Base-by-base conservation (phyloP, 2,797 vertebrate genomes). In the Scolopax bukidnonensis region DNA sequence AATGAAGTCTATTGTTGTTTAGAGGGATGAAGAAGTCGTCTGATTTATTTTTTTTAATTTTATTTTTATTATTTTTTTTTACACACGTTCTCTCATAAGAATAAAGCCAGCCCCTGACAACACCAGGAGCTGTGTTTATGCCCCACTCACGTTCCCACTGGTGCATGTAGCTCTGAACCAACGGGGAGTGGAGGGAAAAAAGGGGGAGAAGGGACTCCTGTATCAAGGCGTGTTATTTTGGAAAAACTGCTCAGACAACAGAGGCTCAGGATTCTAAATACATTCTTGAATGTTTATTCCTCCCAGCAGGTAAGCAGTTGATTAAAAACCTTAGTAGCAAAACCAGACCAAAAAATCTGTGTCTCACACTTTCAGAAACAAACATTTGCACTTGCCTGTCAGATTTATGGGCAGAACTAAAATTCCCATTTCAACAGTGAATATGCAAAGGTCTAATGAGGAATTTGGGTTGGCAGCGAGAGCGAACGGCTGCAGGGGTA, bases 281-380 rank as follows among this genome's bases (percentile, higher is more conserved):
- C 43, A 94, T 74, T 93, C 87, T 61, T 84, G 4, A 90, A 38
- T 36, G 85, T 97, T 96, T 91, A 96, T 90, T 97, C 53, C 32
- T 79, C 71, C 38, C 45, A 40, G 81, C 33, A 16, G 78, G 41
- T 78, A 96, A 92, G 89, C 64, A 33, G 61, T 45, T 63, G 64
- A 89, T 78, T 75, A 91, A 86, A 96, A 96, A 77, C 23, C 38
- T 60, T 25, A 28, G 67, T 67, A 92, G 86, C 84, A 94, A 92
- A 91, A 93, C 68, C 84, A 90, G 81, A 50, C 48, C 64, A 48
- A 85, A 85, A 95, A 78, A 30, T 4, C 12, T 10, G 56, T 32
- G n/a, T 60, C 47, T 84, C 64, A 16, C 33, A 18, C 75, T 47
- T 84, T 54, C 36, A 87, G 77, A 76, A 91, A 48, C 56, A 80